These are phyloP conservation scores for Chaetops frenatus DNA, from an alignment of 2,113 vertebrate species.

Conservation along the genomic window DNA sequence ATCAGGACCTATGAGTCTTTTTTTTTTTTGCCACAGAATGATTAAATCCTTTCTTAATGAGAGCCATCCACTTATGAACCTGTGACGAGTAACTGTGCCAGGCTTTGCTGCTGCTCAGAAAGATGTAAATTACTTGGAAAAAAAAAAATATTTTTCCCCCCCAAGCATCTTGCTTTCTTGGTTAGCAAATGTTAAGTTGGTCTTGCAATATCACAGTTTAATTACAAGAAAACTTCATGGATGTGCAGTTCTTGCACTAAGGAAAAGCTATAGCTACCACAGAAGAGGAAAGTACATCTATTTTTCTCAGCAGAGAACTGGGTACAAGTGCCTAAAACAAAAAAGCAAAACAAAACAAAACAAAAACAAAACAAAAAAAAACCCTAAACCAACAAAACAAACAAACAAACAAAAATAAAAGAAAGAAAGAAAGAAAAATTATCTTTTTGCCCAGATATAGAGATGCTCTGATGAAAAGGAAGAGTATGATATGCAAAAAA, in stretches of 20 bases:
- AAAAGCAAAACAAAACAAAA: background rate
- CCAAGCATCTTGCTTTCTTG: background rate
- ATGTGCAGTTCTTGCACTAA: background rate
- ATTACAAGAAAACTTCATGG: background rate
- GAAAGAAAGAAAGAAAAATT: too few relatives aligned
- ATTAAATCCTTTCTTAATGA: background rate
- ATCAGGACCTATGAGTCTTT: background rate
- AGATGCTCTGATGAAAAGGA: background rate
- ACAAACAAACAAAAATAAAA: too few relatives aligned
- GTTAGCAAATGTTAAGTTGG: background rate
- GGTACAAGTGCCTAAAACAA: too few relatives aligned
- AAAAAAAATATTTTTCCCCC: background rate
- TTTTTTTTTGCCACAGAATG: background rate
- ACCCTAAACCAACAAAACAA: too few relatives aligned
- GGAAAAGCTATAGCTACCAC: background rate
- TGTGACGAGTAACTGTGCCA: background rate
- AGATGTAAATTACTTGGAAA: background rate
- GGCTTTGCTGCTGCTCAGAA: background rate
- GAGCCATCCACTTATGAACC: fast-evolving
- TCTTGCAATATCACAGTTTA: background rate
- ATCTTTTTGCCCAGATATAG: background rate
- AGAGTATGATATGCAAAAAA: background rate
- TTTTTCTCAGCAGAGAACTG: background rate
- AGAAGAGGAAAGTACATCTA: background rate
- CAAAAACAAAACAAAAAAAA: too few relatives aligned